These are phyloP conservation scores for Piaya cayana DNA, from an alignment of 2,113 vertebrate genomes.

Conservation along the genomic window DNA sequence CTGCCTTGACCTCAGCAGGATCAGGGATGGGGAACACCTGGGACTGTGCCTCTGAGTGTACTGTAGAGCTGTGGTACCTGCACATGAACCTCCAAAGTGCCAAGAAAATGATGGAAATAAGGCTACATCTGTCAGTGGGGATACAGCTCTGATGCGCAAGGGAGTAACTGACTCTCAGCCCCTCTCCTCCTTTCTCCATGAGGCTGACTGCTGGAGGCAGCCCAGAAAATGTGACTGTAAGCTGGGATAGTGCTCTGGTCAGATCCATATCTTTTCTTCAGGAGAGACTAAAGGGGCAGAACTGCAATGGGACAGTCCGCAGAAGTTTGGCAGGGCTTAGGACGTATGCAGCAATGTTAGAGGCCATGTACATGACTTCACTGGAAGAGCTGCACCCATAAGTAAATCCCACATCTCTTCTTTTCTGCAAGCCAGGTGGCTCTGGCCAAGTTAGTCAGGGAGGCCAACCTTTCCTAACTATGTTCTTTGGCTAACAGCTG, in stretches of 20 bases:
- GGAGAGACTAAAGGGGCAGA: not conserved
- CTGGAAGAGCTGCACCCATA: not conserved
- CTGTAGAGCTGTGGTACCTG: fast-evolving
- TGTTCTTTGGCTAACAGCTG: not conserved
- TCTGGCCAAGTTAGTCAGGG: not conserved
- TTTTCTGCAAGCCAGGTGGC: fast-evolving
- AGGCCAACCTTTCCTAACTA: not conserved
- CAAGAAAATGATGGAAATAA: not conserved
- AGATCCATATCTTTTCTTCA: not conserved
- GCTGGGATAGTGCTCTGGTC: not conserved
- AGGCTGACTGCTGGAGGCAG: not conserved
- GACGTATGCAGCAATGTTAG: not conserved
- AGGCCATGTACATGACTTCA: not conserved
- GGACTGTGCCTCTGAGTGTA: not conserved
- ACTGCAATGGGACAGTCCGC: fast-evolving
- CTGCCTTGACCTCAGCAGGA: not conserved
- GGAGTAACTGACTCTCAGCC: not conserved
- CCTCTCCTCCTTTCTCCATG: not conserved
- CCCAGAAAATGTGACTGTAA: not conserved
- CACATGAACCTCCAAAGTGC: not conserved
- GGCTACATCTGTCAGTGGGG: not conserved
- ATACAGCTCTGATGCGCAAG: not conserved
- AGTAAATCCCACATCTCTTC: not conserved
- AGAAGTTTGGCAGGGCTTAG: not conserved
- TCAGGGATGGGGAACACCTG: not conserved